A percentile compares a stretch with the other conserved stretches of the same genome.
These are phyloP conservation scores for Tonatia bakeri DNA, from an alignment of 2,113 vertebrate genomes.

Conservation along the genomic window DNA sequence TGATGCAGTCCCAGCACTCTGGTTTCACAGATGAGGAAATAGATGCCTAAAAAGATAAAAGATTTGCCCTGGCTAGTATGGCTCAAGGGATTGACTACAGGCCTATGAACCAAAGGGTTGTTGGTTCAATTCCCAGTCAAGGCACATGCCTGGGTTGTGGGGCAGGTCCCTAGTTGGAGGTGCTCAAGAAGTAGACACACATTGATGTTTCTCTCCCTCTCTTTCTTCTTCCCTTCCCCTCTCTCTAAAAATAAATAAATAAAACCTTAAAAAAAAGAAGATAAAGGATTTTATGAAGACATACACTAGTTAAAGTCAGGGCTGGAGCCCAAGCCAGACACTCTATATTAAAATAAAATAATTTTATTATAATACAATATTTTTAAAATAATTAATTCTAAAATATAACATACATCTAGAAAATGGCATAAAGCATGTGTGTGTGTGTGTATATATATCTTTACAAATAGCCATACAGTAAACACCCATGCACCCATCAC, in stretches of 20 bases:
- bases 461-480: neutral
- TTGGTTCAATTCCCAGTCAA: no score
- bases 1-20: neutral
- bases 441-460: neutral
- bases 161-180: no score
- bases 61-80: no score
- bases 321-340: neutral
- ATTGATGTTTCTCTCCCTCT: no score
- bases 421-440: neutral
- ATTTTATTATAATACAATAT: neutral
- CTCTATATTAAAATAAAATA: neutral
- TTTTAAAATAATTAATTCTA: neutral
- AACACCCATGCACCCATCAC: neutral
- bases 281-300: neutral
- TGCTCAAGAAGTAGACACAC: no score
- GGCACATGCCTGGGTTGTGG: no score
- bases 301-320: neutral
- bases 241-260: no score
- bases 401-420: neutral
- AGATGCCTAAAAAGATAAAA: neutral
- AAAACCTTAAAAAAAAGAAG: no score
- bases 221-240: no score
- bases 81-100: no score
- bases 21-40: neutral
- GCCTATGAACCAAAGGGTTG: no score